Conservation (phyloP, 2,113 vertebrate genomes). For the Anhinga rufa region DNA sequence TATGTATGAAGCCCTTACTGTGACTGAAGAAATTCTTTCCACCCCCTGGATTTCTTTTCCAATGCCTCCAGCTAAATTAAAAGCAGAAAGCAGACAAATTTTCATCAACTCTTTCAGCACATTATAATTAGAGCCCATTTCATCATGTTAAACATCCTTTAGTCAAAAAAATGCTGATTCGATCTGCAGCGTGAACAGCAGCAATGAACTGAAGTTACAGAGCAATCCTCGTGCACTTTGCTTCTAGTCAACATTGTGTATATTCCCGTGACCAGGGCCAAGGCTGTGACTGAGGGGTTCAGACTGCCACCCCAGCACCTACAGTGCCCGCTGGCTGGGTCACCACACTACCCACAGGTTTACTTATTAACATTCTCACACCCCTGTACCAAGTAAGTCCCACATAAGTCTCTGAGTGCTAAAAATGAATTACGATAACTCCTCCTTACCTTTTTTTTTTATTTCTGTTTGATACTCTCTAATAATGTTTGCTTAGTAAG, state of each 20-base stretch:
- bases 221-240: neutral
- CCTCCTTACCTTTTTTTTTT: neutral
- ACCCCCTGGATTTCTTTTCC: neutral
- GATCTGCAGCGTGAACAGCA: constrained; percentile 2
- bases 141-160: neutral
- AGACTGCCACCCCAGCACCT: neutral
- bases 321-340: neutral
- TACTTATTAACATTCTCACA: neutral
- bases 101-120: constrained; percentile 34
- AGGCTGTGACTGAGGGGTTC: neutral
- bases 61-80: constrained; percentile 42
- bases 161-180: constrained; percentile 8
- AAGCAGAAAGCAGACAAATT: constrained; percentile 18
- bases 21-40: neutral
- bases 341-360: neutral
- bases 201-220: neutral
- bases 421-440: neutral
- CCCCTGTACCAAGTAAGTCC: neutral
- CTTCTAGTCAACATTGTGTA: neutral
- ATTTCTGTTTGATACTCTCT: neutral
- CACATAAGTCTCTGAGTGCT: neutral
- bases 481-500: neutral
- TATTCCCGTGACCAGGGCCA: neutral
- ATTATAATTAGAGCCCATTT: constrained; percentile 33
- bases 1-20: neutral